Evolutionary conservation across 2,113 vertebrate genomes (phyloP), one percentile per base, ranked within the genome.

Genomic region (Setophaga kirtlandii): DNA sequence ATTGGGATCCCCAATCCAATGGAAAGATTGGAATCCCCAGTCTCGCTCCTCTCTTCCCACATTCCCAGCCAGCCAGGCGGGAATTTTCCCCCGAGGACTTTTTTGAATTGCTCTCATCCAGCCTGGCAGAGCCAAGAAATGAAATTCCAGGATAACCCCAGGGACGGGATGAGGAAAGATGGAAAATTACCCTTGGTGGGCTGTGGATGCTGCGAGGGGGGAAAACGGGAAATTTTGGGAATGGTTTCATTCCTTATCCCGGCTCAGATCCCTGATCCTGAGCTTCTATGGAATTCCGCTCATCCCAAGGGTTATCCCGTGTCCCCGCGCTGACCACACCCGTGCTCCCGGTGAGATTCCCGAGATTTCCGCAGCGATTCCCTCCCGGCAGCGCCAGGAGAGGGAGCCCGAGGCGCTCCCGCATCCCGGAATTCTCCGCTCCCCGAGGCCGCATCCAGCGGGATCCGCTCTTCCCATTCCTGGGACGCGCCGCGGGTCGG

Each of bases 61-160:
- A 50, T 44, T 60, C 58, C 62, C 24, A 3, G 41, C 6, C 60
- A 23, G 41, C 2, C 82, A 18, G 25, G 33, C 10, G 71, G 42
- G 33, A 12, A 1, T 27, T 39, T 28, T 23, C 87, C 76, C 87
- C 67, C 0, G 0, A 37, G 4, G 49, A 41, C 10, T 58, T 3
- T n/a, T 44, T 12, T 6, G 1, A 39, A 77, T 64, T 15, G 31
- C 63, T 77, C 1, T 0, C 52, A n/a, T n/a, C 84, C 80, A 58
- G 12, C 5, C 2, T 0, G 23, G 55, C 73, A 67, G 76, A 11
- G 2, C 74, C 50, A 7, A 52, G 33, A 14, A 42, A 59, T 4
- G 1, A 18, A 30, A 42, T 46, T 1, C 2, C 0, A 1, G 5
- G 49, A 23, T 37, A 24, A 63, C 5, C 0, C 2, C 49, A 20